Evolutionary conservation across 1,140 invertebrate species (phyloP).

Genomic region (Papilio xuthus): DNA sequence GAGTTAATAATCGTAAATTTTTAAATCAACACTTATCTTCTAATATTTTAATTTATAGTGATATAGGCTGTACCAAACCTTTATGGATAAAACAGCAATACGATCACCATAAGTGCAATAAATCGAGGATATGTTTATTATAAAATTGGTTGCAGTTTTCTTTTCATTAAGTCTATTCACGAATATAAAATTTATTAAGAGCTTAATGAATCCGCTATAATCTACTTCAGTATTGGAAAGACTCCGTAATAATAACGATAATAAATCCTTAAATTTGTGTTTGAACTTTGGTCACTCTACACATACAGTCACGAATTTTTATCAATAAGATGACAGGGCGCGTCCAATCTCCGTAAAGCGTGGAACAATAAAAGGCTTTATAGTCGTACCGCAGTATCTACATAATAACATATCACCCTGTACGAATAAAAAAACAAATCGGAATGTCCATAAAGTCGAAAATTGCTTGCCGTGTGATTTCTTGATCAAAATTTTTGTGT

Average conservation of each 20-base stretch:
- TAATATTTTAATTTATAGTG: constrained; percentile 37
- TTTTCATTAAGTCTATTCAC: too few species aligned
- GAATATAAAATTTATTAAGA: too few species aligned
- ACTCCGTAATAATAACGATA: neutral
- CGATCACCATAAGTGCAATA: neutral
- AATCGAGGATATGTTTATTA: neutral
- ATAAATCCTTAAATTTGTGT: neutral
- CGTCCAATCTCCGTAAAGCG: constrained; percentile 37
- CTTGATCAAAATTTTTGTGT: constrained; percentile 38
- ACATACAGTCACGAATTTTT: constrained; percentile 38
- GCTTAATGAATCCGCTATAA: too few species aligned
- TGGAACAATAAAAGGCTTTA: constrained; percentile 39
- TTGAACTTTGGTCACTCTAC: neutral
- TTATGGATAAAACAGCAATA: neutral
- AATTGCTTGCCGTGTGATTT: constrained; percentile 28
- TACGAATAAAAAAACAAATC: constrained; percentile 37
- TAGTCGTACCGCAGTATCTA: constrained; percentile 38
- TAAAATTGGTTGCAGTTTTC: neutral
- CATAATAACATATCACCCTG: constrained; percentile 34
- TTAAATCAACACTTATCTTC: constrained; percentile 24
- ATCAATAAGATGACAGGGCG: constrained; percentile 38
- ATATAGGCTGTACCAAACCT: constrained; percentile 16
- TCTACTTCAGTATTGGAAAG: too few species aligned
- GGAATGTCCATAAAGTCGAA: constrained; percentile 21
- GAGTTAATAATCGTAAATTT: constrained; percentile 32